Conservation (phyloP, 2,888 invertebrate genomes). For the Zeuzera pyrina region DNA sequence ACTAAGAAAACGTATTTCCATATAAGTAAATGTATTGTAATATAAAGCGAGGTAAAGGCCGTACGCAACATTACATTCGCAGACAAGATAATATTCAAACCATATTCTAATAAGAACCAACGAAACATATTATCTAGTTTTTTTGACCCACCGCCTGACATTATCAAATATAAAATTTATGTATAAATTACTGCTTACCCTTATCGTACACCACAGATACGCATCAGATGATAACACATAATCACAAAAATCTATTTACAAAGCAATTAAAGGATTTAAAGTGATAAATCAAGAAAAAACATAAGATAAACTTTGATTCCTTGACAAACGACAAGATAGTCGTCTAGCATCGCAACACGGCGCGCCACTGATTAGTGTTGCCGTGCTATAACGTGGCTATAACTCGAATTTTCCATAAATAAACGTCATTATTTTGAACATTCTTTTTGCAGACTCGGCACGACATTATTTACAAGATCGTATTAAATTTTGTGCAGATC, state of each 20-base stretch:
- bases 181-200: conserved; percentile 50
- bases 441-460: background rate
- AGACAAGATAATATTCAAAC: conserved; percentile 7
- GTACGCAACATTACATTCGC: background rate
- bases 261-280: conserved; percentile 31
- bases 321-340: conserved; percentile 31
- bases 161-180: conserved; percentile 16
- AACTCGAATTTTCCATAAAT: background rate
- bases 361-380: conserved; percentile 52
- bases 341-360: conserved; percentile 28
- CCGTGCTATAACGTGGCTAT: conserved; percentile 18
- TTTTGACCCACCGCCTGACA: conserved; percentile 31
- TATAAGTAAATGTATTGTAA: too few species aligned
- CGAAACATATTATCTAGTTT: conserved; percentile 22
- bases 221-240: conserved; percentile 60
- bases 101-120: conserved; percentile 18
- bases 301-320: conserved; percentile 54
- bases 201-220: conserved; percentile 56
- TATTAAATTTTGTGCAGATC: background rate
- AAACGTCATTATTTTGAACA: background rate
- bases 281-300: conserved; percentile 44
- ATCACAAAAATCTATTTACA: conserved; percentile 50
- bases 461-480: background rate
- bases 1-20: background rate
- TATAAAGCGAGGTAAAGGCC: too few species aligned